phyloP scores from a whole-genome alignment of 1,140 invertebrate genomes.

The Drosophila fuyamai region DNA sequence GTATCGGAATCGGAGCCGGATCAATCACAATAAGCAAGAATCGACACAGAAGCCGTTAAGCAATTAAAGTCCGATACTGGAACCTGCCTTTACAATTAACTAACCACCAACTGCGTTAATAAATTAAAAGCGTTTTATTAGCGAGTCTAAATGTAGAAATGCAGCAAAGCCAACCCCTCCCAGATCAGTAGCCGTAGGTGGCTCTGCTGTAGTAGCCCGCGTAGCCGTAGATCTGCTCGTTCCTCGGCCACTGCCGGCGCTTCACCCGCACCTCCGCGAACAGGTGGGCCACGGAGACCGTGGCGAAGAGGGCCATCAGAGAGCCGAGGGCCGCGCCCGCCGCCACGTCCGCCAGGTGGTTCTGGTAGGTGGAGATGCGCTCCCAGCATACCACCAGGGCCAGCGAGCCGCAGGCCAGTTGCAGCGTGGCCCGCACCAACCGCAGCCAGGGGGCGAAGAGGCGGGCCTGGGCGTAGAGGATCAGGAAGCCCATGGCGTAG shows the following conservation, averaged over 20 bases:
- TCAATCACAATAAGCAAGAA: neutral
- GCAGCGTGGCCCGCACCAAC: slow-evolving; percentile 55
- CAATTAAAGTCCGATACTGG: neutral
- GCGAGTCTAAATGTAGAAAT: neutral
- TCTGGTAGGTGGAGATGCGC: slow-evolving; percentile 64
- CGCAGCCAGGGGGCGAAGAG: slow-evolving; percentile 57
- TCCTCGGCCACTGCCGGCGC: slow-evolving; percentile 67
- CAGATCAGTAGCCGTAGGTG: slow-evolving; percentile 59
- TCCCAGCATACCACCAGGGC: slow-evolving; percentile 59
- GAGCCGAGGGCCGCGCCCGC: slow-evolving; percentile 56
- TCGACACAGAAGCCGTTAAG: neutral
- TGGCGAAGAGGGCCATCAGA: slow-evolving; percentile 45
- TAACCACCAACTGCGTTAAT: neutral
- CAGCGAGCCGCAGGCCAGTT: slow-evolving; percentile 47
- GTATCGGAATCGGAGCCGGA: neutral
- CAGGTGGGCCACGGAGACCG: slow-evolving; percentile 56
- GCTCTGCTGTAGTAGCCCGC: slow-evolving; percentile 69
- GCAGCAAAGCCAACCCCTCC: neutral
- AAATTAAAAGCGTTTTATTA: slow-evolving; percentile 19
- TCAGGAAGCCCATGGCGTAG: slow-evolving; percentile 73
- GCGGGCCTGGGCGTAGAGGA: slow-evolving; percentile 70
- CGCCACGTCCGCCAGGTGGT: slow-evolving; percentile 64
- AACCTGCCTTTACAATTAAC: neutral
- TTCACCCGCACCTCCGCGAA: slow-evolving; percentile 64
- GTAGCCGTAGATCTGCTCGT: slow-evolving; percentile 76